Evolutionary conservation across 1,140 invertebrate species (phyloP).

Genomic region (Nasonia longicornis): DNA sequence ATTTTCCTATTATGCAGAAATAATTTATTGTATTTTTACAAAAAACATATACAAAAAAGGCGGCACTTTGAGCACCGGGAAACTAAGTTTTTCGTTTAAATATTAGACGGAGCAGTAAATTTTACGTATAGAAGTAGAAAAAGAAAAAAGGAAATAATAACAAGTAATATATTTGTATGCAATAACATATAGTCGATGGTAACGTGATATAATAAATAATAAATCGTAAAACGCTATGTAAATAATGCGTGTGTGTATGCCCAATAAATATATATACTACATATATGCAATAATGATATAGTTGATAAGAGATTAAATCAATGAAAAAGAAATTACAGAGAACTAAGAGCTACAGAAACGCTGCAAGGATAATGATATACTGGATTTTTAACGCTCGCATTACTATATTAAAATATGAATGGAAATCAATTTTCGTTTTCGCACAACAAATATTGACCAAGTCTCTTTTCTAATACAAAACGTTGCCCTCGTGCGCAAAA

Average conservation of each 20-base stretch:
- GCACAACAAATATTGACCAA: conserved; percentile 2
- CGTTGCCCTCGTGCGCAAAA: not conserved
- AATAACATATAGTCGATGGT: conserved; percentile 59
- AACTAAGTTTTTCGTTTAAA: conserved; percentile 26
- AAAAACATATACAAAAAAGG: conserved; percentile 21
- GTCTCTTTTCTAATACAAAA: conserved; percentile 1
- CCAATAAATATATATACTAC: conserved; percentile 61
- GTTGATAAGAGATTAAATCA: conserved; percentile 45
- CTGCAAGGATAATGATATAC: conserved; percentile 23
- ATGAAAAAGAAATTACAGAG: conserved; percentile 38
- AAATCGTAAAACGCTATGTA: conserved; percentile 54
- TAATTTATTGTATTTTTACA: conserved; percentile 42
- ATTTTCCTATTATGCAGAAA: conserved; percentile 42
- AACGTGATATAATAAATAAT: conserved; percentile 65
- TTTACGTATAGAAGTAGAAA: conserved; percentile 47
- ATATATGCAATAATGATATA: conserved; percentile 49
- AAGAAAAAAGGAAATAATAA: conserved; percentile 57
- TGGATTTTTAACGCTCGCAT: conserved; percentile 2
- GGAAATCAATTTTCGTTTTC: conserved; percentile 24
- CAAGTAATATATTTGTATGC: conserved; percentile 58
- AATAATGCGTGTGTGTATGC: conserved; percentile 50
- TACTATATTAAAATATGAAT: not conserved
- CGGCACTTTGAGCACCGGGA: conserved; percentile 26
- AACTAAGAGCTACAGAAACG: conserved; percentile 39
- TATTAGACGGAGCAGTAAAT: conserved; percentile 34